Conservation (phyloP, 2,888 invertebrate genomes). For the Aporophyla lueneburgensis region DNA sequence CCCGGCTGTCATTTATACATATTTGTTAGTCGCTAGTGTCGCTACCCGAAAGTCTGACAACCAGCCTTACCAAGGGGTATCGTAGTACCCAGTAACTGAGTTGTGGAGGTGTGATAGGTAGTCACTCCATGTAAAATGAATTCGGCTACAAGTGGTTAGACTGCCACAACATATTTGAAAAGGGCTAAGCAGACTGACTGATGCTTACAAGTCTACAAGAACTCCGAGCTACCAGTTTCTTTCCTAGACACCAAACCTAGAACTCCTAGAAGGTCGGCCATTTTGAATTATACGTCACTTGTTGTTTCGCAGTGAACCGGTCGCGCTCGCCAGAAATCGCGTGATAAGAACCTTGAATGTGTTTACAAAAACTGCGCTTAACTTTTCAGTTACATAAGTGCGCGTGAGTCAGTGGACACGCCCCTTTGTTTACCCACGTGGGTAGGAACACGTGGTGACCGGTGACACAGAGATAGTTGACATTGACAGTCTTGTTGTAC, state of each 20-base stretch:
- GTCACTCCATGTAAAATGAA: too few relatives aligned
- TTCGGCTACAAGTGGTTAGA: too few relatives aligned
- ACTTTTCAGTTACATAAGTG: constrained; percentile 61
- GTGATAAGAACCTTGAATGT: constrained; percentile 64
- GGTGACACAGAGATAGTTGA: constrained; percentile 33
- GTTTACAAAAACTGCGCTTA: constrained; percentile 62
- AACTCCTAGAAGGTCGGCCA: constrained; percentile 15
- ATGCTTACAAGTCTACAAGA: background rate
- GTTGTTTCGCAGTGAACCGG: constrained; percentile 50
- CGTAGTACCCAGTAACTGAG: too few relatives aligned
- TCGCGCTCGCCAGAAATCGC: constrained; percentile 45
- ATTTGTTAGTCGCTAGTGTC: too few relatives aligned
- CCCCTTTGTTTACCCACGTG: constrained; percentile 55
- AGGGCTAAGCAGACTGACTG: too few relatives aligned
- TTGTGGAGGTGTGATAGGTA: too few relatives aligned
- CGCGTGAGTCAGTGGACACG: constrained; percentile 62
- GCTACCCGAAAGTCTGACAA: too few relatives aligned
- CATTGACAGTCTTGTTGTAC: constrained; percentile 49
- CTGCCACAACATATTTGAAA: too few relatives aligned
- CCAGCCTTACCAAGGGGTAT: too few relatives aligned
- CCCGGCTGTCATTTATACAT: too few relatives aligned
- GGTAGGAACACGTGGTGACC: constrained; percentile 26
- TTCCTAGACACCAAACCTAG: constrained; percentile 1
- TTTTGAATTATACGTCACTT: constrained; percentile 55
- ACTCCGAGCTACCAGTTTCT: background rate